Evolutionary conservation across 1,140 invertebrate species (phyloP), one percentile per base, ranked within the genome.

Genomic region (Papilio polytes): DNA sequence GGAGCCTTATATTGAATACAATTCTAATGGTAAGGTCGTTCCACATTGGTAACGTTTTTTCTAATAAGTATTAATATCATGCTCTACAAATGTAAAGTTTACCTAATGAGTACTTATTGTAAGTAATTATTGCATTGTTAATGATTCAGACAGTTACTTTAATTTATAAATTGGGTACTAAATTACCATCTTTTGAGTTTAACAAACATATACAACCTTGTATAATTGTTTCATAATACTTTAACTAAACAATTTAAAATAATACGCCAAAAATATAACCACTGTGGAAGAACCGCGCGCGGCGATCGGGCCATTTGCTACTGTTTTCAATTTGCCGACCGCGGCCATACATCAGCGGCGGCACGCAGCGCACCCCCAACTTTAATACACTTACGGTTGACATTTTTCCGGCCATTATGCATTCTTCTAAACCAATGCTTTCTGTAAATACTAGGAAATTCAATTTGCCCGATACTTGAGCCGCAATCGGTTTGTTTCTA

Each of bases 331-430:
- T 93, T 93, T 93, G 92, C 88, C 89, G 86, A 84, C 82, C 82
- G 89, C 87, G 85, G 78, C 91, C 88, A 91, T 92, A 91, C 91
- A 92, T 93, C 92, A 92, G 91, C 84, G 78, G 83, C 83, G 87
- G 90, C 86, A 88, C 87, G 88, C 88, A 87, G 88, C 86, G 86
- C 83, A 87, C 80, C 85, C 88, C 89, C 86, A 88, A 90, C 90
- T 91, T 91, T 93, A 93, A 92, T 92, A 92, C 90, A 91, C 91
- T 92, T 91, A 92, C 87, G 86, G 84, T 82, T 92, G 91, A 92
- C 91, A 91, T 93, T 92, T 92, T 93, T 90, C 87, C 88, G 84
- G 85, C 88, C 88, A 92, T 92, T 91, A 92, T 92, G 89, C 90
- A 92, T 93, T 92, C 86, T 83, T 84, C 87, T 91, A 87, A 90